Conservation (phyloP, 2,888 invertebrate genomes). For the Dolichomitus sp. region DNA sequence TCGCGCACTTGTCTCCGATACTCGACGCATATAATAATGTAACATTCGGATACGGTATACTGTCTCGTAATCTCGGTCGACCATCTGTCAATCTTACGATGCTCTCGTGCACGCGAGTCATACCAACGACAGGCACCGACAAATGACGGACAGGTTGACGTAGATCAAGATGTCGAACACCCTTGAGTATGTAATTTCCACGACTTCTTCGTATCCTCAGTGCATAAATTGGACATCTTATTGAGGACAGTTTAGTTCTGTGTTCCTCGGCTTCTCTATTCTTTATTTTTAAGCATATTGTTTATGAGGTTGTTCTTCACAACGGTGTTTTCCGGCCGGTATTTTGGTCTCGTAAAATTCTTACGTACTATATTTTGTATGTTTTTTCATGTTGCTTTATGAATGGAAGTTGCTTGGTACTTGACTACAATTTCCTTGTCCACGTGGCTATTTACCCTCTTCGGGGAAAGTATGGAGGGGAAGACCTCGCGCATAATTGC, state of each 20-base stretch:
- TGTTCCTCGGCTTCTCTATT: not conserved
- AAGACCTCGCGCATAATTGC: constrained; percentile 38
- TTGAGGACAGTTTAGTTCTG: not conserved
- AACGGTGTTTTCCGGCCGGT: not conserved
- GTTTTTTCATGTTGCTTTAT: constrained; percentile 16
- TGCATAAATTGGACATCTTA: not conserved
- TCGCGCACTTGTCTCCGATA: constrained; percentile 35
- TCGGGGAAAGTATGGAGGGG: not conserved
- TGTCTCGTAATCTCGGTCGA: constrained; percentile 41
- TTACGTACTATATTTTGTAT: not conserved
- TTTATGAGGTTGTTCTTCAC: not conserved
- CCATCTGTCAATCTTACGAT: constrained; percentile 43
- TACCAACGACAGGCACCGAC: constrained; percentile 21
- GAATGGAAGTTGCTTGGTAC: constrained; percentile 24
- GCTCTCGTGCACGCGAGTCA: constrained; percentile 4
- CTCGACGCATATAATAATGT: constrained; percentile 28
- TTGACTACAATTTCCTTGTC: constrained; percentile 39
- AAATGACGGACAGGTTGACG: constrained; percentile 37
- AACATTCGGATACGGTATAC: constrained; percentile 20
- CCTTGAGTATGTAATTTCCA: not conserved
- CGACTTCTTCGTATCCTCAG: not conserved
- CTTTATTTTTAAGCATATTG: not conserved
- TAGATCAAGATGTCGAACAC: constrained; percentile 28
- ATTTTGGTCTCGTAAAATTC: not conserved
- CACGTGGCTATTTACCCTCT: constrained; percentile 14